Evolutionary conservation across 2,888 invertebrate genomes (phyloP).

Genomic region (Heliconius aoede): DNA sequence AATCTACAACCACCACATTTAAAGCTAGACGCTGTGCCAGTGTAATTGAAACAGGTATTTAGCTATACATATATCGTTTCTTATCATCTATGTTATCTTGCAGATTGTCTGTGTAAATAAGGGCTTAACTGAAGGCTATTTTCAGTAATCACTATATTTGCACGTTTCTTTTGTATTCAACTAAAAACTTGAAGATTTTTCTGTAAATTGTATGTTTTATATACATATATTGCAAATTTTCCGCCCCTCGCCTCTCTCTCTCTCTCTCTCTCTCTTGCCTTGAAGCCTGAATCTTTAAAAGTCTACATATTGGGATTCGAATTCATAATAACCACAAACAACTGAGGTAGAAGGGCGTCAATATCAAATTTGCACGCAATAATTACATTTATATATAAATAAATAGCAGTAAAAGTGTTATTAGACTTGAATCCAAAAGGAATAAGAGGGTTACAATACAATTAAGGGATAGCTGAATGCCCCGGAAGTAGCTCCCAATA

Average conservation of each 20-base stretch:
- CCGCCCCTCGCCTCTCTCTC: no score
- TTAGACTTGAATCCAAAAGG: slow-evolving; percentile 32
- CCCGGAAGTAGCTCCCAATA: slow-evolving; percentile 47
- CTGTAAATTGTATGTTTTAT: no score
- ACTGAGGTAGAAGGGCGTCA: neutral
- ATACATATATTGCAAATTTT: no score
- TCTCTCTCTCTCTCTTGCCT: no score
- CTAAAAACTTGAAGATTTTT: neutral
- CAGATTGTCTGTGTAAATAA: slow-evolving; percentile 49
- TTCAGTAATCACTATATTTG: slow-evolving; percentile 2
- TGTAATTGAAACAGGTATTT: slow-evolving; percentile 1
- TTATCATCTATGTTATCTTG: slow-evolving; percentile 44
- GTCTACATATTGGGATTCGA: no score
- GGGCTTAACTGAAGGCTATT: slow-evolving; percentile 39
- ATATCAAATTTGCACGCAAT: neutral
- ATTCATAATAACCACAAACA: neutral
- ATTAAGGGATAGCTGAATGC: slow-evolving; percentile 46
- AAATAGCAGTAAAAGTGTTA: slow-evolving; percentile 7
- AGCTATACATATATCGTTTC: slow-evolving; percentile 44
- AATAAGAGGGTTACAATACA: slow-evolving; percentile 37
- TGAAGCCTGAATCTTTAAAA: neutral
- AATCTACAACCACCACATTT: no score
- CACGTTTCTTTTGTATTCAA: neutral
- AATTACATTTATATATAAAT: slow-evolving; percentile 4
- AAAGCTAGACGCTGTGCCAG: no score